These are phyloP conservation scores for Rattus rattus DNA, from an alignment of 2,113 vertebrate species.

Conservation along the genomic window DNA sequence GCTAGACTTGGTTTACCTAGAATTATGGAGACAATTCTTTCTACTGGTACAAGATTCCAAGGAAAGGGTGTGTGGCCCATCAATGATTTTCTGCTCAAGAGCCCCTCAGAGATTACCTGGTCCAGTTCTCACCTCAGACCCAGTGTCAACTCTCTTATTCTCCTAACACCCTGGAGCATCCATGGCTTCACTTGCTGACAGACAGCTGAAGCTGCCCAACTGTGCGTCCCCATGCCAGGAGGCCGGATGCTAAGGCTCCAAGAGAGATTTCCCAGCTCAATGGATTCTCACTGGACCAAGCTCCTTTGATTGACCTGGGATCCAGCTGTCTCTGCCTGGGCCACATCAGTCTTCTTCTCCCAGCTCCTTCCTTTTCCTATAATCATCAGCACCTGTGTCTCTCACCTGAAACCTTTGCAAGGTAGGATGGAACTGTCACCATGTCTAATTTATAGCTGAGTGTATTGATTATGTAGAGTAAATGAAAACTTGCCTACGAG, in stretches of 20 bases:
- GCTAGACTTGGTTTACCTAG: neutral
- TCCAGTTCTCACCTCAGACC: neutral
- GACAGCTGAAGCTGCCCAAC: neutral
- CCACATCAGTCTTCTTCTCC: neutral
- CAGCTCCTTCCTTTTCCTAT: slow-evolving; percentile 68
- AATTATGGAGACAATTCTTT: slow-evolving; percentile 12
- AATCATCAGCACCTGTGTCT: slow-evolving; percentile 67
- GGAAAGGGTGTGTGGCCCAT: neutral
- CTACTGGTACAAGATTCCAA: neutral
- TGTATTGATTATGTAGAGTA: slow-evolving; percentile 53
- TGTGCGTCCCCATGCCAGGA: neutral
- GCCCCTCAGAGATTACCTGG: neutral
- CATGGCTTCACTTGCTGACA: neutral
- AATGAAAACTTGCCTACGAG: slow-evolving; percentile 77
- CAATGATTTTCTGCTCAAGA: neutral
- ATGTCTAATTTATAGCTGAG: slow-evolving; percentile 76
- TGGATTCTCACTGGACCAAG: neutral
- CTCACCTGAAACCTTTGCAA: slow-evolving; percentile 53
- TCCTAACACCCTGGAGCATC: neutral
- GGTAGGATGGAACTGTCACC: slow-evolving; percentile 70
- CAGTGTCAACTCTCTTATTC: neutral
- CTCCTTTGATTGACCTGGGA: neutral
- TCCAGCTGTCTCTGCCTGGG: neutral
- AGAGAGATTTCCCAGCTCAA: neutral
- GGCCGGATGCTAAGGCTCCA: neutral